These are phyloP conservation scores for Sturmia bella DNA, from an alignment of 2,888 invertebrate genomes.

Conservation along the genomic window DNA sequence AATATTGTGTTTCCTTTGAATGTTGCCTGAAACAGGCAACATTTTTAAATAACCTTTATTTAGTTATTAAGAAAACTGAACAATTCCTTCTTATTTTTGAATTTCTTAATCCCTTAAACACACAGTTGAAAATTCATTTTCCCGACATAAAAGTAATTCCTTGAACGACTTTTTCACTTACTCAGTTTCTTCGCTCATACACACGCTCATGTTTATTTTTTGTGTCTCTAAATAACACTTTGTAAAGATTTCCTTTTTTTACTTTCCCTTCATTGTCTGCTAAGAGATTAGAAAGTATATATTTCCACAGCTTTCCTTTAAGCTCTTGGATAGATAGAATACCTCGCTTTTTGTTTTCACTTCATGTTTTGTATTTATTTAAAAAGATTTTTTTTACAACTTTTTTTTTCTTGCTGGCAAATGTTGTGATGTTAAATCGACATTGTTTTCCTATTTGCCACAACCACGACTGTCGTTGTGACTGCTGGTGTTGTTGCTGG, in stretches of 20 bases:
- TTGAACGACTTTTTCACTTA: slow-evolving; percentile 28
- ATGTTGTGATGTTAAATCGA: slow-evolving; percentile 26
- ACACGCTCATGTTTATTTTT: neutral
- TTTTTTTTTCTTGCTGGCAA: slow-evolving; percentile 9
- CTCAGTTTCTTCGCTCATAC: neutral
- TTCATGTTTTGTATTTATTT: slow-evolving; percentile 25
- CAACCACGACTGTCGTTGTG: neutral
- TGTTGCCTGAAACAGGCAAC: too few relatives aligned
- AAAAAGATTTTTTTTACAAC: slow-evolving; percentile 1
- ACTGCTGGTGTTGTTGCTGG: neutral
- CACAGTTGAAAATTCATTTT: slow-evolving; percentile 44
- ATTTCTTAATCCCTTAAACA: neutral
- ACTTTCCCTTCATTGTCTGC: neutral
- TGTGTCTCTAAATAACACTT: neutral
- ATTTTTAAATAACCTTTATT: too few relatives aligned
- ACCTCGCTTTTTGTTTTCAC: slow-evolving; percentile 23
- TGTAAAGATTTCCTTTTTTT: neutral
- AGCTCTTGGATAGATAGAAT: slow-evolving; percentile 24
- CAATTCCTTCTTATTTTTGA: neutral
- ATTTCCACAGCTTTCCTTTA: neutral
- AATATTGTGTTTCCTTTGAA: too few relatives aligned
- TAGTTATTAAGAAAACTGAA: neutral
- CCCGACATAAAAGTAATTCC: neutral
- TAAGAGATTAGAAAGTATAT: slow-evolving; percentile 29
- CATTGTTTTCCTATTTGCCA: slow-evolving; percentile 17